Conservation (phyloP, 2,888 invertebrate species). For the Ecliptopera silaceata region DNA sequence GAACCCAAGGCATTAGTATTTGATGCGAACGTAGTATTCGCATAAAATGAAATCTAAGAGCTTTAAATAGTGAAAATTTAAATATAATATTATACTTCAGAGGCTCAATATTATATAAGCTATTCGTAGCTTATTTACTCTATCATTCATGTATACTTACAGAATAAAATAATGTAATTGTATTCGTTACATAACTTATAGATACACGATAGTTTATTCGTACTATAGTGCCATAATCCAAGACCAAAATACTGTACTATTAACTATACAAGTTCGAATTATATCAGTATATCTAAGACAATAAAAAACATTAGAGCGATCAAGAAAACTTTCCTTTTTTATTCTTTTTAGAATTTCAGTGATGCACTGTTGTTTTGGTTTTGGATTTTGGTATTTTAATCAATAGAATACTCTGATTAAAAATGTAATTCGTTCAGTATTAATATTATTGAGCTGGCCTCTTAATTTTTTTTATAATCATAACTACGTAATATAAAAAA, state of each 20-base stretch:
- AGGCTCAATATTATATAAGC: slow-evolving; percentile 80
- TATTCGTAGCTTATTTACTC: slow-evolving; percentile 76
- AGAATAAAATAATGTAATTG: slow-evolving; percentile 50
- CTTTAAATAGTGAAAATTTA: slow-evolving; percentile 81
- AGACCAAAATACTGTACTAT: slow-evolving; percentile 57
- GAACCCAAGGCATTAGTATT: slow-evolving; percentile 61
- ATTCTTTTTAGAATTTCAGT: slow-evolving; percentile 20
- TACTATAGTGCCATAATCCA: slow-evolving; percentile 50
- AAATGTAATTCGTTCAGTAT: slow-evolving; percentile 49
- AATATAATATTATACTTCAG: slow-evolving; percentile 78
- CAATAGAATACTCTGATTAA: slow-evolving; percentile 36
- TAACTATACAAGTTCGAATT: slow-evolving; percentile 26
- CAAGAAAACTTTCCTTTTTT: slow-evolving; percentile 21
- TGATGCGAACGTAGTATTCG: slow-evolving; percentile 69
- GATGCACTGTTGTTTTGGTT: slow-evolving; percentile 51
- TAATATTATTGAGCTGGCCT: slow-evolving; percentile 59
- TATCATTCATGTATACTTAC: slow-evolving; percentile 69
- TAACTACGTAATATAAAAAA: slow-evolving; percentile 21
- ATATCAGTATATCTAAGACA: slow-evolving; percentile 49
- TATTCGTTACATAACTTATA: slow-evolving; percentile 46
- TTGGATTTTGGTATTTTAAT: slow-evolving; percentile 62
- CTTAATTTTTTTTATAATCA: slow-evolving; percentile 41
- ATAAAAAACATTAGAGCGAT: slow-evolving; percentile 46
- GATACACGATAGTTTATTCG: slow-evolving; percentile 36
- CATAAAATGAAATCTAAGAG: slow-evolving; percentile 80